Evolutionary conservation across 2,797 vertebrate genomes (phyloP).

Genomic region (Graptemys geographica): DNA sequence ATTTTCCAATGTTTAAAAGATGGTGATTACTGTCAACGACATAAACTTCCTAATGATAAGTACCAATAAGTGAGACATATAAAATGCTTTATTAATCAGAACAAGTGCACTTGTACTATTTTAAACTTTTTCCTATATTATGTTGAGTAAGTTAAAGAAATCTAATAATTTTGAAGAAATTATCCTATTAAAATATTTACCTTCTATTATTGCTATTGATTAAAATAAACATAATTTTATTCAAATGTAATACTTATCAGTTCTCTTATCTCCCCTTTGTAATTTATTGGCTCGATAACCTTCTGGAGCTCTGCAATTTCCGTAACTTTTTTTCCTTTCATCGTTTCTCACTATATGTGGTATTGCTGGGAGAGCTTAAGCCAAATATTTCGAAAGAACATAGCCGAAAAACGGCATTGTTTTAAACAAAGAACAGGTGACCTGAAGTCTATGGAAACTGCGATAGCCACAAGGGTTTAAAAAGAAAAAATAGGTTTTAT

Average conservation of each 20-base stretch:
- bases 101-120: constrained; percentile 81
- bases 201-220: constrained; percentile 72
- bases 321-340: background rate
- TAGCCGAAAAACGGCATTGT: background rate
- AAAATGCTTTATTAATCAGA: constrained; percentile 80
- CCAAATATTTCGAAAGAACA: constrained; percentile 42
- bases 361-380: constrained; percentile 36
- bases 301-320: background rate
- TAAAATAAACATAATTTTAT: constrained; percentile 71
- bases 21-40: constrained; percentile 71
- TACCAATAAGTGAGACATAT: constrained; percentile 63
- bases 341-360: background rate
- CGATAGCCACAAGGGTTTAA: constrained; percentile 45
- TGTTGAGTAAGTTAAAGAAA: constrained; percentile 80
- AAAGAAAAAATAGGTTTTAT: background rate
- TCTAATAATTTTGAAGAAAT: constrained; percentile 70
- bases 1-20: constrained; percentile 65
- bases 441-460: constrained; percentile 17
- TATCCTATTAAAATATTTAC: constrained; percentile 77
- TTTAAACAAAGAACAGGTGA: background rate
- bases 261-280: constrained; percentile 26
- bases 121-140: constrained; percentile 60
- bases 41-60: constrained; percentile 76
- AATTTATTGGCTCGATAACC: background rate
- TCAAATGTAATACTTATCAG: constrained; percentile 29